Evolutionary conservation across 2,888 invertebrate genomes (phyloP), one percentile per base, ranked within the genome.

Genomic region (Reticulitermes lucifugus): DNA sequence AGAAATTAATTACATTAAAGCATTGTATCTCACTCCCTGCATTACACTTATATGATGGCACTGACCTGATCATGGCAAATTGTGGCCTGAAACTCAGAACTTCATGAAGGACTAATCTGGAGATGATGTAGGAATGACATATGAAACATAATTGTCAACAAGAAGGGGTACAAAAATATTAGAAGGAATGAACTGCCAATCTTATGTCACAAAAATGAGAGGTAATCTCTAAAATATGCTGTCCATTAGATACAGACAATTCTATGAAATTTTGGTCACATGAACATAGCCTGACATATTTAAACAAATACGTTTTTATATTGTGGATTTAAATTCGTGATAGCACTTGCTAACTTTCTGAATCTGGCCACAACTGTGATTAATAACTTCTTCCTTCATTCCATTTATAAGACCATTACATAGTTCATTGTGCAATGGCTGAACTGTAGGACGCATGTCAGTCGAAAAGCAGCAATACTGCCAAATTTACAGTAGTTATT

Each of bases 1-100:
- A n/a, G 65, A 65, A 65, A 65, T 65, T 60, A 60, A 60, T 60
- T 65, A n/a, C 25, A n/a, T 65, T 65, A 65, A 65, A 65, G n/a
- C n/a, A 65, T 60, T 60, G 25, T 65, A 65, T 65, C 65, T 65
- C 21, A 35, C 73, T 73, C 35, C 18, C 41, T 35, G 22, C 21
- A 73, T 41, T 73, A 73, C 41, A 73, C 35, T 21, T 73, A 6
- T 73, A 35, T 65, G 73, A 73, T 73, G 73, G 73, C 73, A 73
- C 73, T 29, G 14, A 73, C 21, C 73, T 73, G 22, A 7, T 41
- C 73, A 73, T 73, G 73, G 73, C 41, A 73, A 73, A 41, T 41
- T 29, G 71, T 71, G 73, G 73, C 73, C 65, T 35, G 21, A 21
- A 73, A 29, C 21, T 73, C 73, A 73, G 73, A 73, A 41, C 41